Evolutionary conservation across 1,140 invertebrate genomes (phyloP).

Genomic region (Neodiprion pinetum): DNA sequence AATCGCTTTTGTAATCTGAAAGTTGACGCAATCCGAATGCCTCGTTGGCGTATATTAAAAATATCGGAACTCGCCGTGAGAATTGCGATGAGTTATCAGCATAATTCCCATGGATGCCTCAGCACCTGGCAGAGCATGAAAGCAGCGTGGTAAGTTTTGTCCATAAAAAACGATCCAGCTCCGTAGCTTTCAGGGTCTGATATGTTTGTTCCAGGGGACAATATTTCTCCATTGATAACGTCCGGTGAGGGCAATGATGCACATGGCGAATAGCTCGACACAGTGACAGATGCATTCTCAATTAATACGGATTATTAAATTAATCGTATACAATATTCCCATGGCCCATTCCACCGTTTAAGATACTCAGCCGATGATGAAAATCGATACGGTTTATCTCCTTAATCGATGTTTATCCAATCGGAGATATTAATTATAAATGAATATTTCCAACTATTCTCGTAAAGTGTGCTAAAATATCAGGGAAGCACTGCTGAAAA

Average conservation of each 20-base stretch:
- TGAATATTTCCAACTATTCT: too few relatives aligned
- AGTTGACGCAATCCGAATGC: too few relatives aligned
- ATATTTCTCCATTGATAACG: constrained; percentile 49
- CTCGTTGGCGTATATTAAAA: too few relatives aligned
- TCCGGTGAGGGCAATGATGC: constrained; percentile 43
- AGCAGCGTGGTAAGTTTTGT: constrained; percentile 43
- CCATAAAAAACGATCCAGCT: constrained; percentile 31
- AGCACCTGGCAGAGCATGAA: constrained; percentile 50
- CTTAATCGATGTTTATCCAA: background rate
- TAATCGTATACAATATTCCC: background rate
- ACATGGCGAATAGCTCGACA: constrained; percentile 45
- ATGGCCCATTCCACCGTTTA: background rate
- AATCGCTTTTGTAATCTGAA: too few relatives aligned
- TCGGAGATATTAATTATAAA: background rate
- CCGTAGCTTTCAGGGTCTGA: background rate
- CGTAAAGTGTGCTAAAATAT: too few relatives aligned
- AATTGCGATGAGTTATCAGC: constrained; percentile 57
- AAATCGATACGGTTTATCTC: too few relatives aligned
- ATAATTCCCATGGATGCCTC: constrained; percentile 58
- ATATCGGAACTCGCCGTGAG: constrained; percentile 41
- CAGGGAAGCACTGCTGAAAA: too few relatives aligned
- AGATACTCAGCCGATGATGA: too few relatives aligned
- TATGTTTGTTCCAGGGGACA: constrained; percentile 36
- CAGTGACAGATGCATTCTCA: constrained; percentile 44
- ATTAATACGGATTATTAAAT: constrained; percentile 13